These are phyloP conservation scores for Chaitophorus viminalis DNA, from an alignment of 2,888 invertebrate species.

Conservation along the genomic window DNA sequence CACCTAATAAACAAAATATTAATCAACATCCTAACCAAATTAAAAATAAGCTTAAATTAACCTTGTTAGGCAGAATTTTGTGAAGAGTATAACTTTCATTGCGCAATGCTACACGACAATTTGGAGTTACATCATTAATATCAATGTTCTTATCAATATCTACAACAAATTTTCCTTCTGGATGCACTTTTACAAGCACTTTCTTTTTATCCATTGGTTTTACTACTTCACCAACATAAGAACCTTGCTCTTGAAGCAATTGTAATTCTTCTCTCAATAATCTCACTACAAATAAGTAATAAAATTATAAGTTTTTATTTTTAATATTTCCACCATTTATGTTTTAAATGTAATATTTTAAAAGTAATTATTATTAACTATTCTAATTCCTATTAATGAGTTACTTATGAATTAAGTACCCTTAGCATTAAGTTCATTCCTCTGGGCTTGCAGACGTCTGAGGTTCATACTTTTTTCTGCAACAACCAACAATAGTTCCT, in stretches of 20 bases:
- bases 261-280: constrained; percentile 98
- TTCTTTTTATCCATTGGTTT: constrained; percentile 99
- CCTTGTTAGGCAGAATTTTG: constrained; percentile 98
- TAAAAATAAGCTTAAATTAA: constrained; percentile 65
- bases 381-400: too few species aligned
- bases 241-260: constrained; percentile 96
- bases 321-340: not conserved
- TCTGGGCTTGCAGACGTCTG: constrained; percentile 94
- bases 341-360: too few species aligned
- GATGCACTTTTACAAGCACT: constrained; percentile 98
- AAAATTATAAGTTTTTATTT: not conserved
- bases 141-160: constrained; percentile 99
- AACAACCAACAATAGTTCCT: constrained; percentile 93
- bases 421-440: constrained; percentile 99
- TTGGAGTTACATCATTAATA: constrained; percentile 96
- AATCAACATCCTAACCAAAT: not conserved
- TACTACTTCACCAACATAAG: constrained; percentile 99
- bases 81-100: constrained; percentile 99
- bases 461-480: constrained; percentile 98
- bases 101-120: constrained; percentile 95
- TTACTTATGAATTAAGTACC: constrained; percentile 70
- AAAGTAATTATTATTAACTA: too few species aligned
- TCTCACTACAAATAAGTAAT: constrained; percentile 75
- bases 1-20: constrained; percentile 71
- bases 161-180: constrained; percentile 99